Percentiles rank a stretch among this genome's conserved stretches.
These are phyloP conservation scores for Mamestra configurata DNA, from an alignment of 1,140 invertebrate genomes.

Conservation along the genomic window DNA sequence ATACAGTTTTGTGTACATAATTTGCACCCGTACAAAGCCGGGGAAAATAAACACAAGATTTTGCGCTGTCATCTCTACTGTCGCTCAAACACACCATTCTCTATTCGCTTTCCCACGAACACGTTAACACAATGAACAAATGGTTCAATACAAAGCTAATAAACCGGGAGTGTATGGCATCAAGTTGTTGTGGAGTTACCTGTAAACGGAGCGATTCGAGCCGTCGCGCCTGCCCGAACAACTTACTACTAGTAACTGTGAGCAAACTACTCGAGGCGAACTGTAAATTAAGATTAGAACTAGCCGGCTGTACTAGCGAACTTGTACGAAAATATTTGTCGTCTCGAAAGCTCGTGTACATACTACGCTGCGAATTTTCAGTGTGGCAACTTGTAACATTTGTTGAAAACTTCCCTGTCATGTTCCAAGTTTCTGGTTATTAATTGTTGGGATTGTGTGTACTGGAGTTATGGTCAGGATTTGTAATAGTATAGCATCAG, in stretches of 20 bases:
- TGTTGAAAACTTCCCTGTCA: slow-evolving; percentile 45
- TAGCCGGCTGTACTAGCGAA: slow-evolving; percentile 60
- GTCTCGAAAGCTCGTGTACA: slow-evolving; percentile 55
- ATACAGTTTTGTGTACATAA: too few species aligned
- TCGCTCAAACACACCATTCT: background rate
- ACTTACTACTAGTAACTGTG: slow-evolving; percentile 57
- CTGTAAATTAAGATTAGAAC: slow-evolving; percentile 75
- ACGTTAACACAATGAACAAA: slow-evolving; percentile 10
- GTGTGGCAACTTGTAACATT: slow-evolving; percentile 48
- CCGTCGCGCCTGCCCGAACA: slow-evolving; percentile 40
- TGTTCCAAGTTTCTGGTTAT: slow-evolving; percentile 36
- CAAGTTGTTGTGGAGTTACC: slow-evolving; percentile 57
- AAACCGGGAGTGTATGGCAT: slow-evolving; percentile 56
- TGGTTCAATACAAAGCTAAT: slow-evolving; percentile 52
- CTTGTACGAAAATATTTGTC: slow-evolving; percentile 64
- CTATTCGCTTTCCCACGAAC: background rate
- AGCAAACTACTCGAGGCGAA: slow-evolving; percentile 61
- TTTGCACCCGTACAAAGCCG: too few species aligned
- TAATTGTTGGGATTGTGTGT: slow-evolving; percentile 34
- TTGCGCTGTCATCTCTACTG: background rate
- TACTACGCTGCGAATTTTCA: slow-evolving; percentile 39
- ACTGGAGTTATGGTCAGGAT: background rate
- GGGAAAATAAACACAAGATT: background rate
- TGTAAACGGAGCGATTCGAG: slow-evolving; percentile 49
- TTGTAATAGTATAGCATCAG: background rate